These are phyloP conservation scores for Cyclargus thomasi DNA, from an alignment of 1,140 invertebrate species.

Conservation along the genomic window DNA sequence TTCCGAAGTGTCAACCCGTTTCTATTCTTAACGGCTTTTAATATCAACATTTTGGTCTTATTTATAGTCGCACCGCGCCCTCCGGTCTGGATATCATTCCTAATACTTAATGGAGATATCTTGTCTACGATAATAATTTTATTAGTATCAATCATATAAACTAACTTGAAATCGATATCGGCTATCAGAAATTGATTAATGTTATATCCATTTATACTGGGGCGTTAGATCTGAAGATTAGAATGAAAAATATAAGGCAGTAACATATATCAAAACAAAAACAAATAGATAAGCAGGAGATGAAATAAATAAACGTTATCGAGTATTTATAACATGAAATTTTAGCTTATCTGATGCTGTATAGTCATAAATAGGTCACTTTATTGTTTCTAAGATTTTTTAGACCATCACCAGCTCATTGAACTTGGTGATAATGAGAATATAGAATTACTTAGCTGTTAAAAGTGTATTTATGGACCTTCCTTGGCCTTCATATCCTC, in stretches of 20 bases:
- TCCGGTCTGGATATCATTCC: conserved; percentile 45
- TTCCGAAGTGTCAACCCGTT: conserved; percentile 9
- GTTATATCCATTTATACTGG: conserved; percentile 29
- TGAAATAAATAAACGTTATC: conserved; percentile 42
- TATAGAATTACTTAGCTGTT: conserved; percentile 15
- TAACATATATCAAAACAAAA: conserved; percentile 43
- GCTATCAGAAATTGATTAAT: conserved; percentile 63
- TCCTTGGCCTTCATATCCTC: neutral
- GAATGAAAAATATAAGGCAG: conserved; percentile 49
- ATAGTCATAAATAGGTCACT: conserved; percentile 64
- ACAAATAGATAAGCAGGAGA: conserved; percentile 32
- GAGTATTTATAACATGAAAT: conserved; percentile 62
- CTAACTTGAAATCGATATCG: conserved; percentile 47
- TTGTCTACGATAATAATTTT: conserved; percentile 65
- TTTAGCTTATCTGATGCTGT: conserved; percentile 57
- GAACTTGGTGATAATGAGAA: conserved; percentile 37
- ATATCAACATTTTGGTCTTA: conserved; percentile 16
- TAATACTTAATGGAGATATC: conserved; percentile 66
- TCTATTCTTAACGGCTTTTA: conserved; percentile 17
- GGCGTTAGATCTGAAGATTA: conserved; percentile 43
- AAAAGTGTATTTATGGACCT: conserved; percentile 12
- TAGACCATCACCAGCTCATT: conserved; percentile 45
- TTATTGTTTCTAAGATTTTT: conserved; percentile 58
- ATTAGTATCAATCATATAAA: conserved; percentile 51
- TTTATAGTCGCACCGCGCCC: conserved; percentile 18